A percentile compares a stretch with the other conserved stretches of the same genome.
phyloP scores from a whole-genome alignment of 2,888 invertebrate genomes.

The Nemotelus nigrinus region DNA sequence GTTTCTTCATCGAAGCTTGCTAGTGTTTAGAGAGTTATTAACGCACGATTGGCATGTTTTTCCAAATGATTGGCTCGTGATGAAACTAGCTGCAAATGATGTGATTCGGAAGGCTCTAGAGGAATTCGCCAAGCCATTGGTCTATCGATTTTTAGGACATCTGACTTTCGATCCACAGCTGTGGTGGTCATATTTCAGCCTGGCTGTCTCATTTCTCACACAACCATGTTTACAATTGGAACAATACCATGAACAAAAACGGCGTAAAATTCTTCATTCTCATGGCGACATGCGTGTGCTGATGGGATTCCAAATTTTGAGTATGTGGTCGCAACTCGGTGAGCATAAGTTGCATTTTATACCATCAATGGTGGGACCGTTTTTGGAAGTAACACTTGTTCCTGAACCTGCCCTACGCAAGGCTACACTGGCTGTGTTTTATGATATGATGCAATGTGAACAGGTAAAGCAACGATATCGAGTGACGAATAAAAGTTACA shows the following conservation, averaged over 20 bases:
- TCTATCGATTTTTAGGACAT: slow-evolving; percentile 81
- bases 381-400: slow-evolving; percentile 91
- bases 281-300: slow-evolving; percentile 91
- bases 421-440: slow-evolving; percentile 90
- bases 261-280: slow-evolving; percentile 79
- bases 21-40: slow-evolving; percentile 65
- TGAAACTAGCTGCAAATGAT: slow-evolving; percentile 88
- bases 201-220: slow-evolving; percentile 82
- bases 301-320: slow-evolving; percentile 91
- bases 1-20: slow-evolving; percentile 83
- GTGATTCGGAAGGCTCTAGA: slow-evolving; percentile 85
- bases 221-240: slow-evolving; percentile 84
- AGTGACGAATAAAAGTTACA: neutral
- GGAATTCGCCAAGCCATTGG: slow-evolving; percentile 87
- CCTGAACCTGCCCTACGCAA: slow-evolving; percentile 86
- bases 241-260: slow-evolving; percentile 81
- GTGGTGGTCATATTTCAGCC: slow-evolving; percentile 81
- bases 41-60: slow-evolving; percentile 68
- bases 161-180: slow-evolving; percentile 81
- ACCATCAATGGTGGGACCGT: slow-evolving; percentile 92
- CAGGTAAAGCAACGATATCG: slow-evolving; percentile 61
- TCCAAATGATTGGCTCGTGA: slow-evolving; percentile 89
- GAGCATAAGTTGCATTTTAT: slow-evolving; percentile 89
- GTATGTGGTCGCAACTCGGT: slow-evolving; percentile 91
- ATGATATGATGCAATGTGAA: slow-evolving; percentile 96